Percentiles rank a stretch among this genome's conserved stretches.
Evolutionary conservation across 2,888 invertebrate genomes (phyloP).

Genomic region (Phyllotreta cruciferae): DNA sequence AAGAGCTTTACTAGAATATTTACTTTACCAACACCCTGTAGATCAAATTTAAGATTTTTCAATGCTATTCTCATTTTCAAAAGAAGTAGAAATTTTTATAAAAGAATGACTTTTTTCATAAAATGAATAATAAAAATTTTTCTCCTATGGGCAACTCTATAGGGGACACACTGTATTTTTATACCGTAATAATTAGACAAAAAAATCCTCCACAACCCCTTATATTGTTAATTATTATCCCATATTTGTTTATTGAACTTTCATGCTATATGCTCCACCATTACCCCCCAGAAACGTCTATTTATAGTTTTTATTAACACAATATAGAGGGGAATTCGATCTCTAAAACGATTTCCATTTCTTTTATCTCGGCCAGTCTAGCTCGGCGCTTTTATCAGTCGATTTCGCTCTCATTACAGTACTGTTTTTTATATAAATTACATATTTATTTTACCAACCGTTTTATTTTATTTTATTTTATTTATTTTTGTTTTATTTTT

Average conservation of each 20-base stretch:
- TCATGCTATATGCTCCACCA: conserved; percentile 10
- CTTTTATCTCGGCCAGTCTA: conserved; percentile 26
- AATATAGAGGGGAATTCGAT: conserved; percentile 20
- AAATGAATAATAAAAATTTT: too few relatives aligned
- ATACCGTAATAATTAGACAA: too few relatives aligned
- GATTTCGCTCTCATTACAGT: conserved; percentile 3
- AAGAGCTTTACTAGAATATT: too few relatives aligned
- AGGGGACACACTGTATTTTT: too few relatives aligned
- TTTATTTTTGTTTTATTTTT: conserved; percentile 30
- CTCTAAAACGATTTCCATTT: conserved; percentile 25
- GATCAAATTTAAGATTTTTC: too few relatives aligned
- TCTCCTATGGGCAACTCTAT: too few relatives aligned
- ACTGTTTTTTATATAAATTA: conserved; percentile 2
- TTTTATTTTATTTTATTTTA: conserved; percentile 14
- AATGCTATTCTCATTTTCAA: too few relatives aligned
- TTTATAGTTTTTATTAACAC: conserved; percentile 16
- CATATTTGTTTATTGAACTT: conserved; percentile 1
- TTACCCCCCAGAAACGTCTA: conserved; percentile 21
- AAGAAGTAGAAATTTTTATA: too few relatives aligned
- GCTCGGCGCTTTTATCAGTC: conserved; percentile 26
- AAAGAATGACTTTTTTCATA: too few relatives aligned
- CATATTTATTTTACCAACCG: conserved; percentile 18
- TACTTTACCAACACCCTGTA: too few relatives aligned
- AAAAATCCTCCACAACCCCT: too few relatives aligned
- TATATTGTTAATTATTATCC: too few relatives aligned